These are phyloP conservation scores for Pygocentrus nattereri DNA, from an alignment of 2,797 vertebrate genomes.

Conservation along the genomic window DNA sequence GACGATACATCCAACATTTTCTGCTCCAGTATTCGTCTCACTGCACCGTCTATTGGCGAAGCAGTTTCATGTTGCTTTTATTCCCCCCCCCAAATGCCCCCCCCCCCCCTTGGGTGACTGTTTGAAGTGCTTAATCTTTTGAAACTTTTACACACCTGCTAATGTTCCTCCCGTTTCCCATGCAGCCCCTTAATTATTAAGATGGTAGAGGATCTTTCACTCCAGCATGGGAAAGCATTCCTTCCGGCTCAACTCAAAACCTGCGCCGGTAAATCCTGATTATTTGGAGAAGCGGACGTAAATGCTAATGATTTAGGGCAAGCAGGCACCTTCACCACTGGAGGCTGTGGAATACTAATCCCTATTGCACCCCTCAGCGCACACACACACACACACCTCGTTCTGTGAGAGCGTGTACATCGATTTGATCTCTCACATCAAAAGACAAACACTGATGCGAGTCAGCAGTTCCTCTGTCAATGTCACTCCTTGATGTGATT, in stretches of 20 bases:
- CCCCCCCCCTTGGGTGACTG: slow-evolving; percentile 56
- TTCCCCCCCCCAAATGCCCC: slow-evolving; percentile 44
- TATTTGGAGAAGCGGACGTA: slow-evolving; percentile 73
- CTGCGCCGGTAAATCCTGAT: slow-evolving; percentile 72
- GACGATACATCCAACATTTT: slow-evolving; percentile 39
- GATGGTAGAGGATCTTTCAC: slow-evolving; percentile 41
- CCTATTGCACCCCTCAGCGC: slow-evolving; percentile 62
- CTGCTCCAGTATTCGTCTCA: slow-evolving; percentile 43
- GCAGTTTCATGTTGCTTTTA: slow-evolving; percentile 43
- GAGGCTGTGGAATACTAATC: slow-evolving; percentile 94
- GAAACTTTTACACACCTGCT: slow-evolving; percentile 57
- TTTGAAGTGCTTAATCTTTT: slow-evolving; percentile 56
- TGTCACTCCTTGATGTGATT: slow-evolving; percentile 98
- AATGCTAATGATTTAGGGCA: slow-evolving; percentile 80
- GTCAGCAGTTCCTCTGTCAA: slow-evolving; percentile 99
- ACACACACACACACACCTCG: slow-evolving; percentile 72
- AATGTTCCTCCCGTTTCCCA: slow-evolving; percentile 53
- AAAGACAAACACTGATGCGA: slow-evolving; percentile 99
- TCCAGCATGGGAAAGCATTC: slow-evolving; percentile 39
- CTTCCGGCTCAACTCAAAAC: slow-evolving; percentile 41
- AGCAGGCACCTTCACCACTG: slow-evolving; percentile 73
- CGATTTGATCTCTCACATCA: slow-evolving; percentile 99
- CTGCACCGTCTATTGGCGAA: slow-evolving; percentile 41
- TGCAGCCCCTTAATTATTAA: slow-evolving; percentile 55
- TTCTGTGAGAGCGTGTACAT: slow-evolving; percentile 93